Evolutionary conservation across 2,888 invertebrate species (phyloP).

Genomic region (Tenthredo scrophulariae): DNA sequence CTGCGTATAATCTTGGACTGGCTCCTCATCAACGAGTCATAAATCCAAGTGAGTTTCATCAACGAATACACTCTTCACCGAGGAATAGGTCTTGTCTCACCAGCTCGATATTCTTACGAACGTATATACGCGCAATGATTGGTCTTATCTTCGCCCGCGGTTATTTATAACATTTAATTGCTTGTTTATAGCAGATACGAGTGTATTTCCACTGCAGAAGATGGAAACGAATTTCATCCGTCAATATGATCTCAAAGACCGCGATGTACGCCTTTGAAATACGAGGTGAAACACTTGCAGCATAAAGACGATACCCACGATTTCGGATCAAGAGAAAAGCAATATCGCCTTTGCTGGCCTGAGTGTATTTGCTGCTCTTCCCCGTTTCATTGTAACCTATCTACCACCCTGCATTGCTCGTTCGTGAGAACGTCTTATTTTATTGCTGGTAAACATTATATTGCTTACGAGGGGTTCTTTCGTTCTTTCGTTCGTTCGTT

Average conservation of each 20-base stretch:
- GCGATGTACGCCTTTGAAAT: neutral
- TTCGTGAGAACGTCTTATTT: conserved; percentile 22
- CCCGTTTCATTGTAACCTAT: neutral
- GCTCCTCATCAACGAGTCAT: too few species aligned
- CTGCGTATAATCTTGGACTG: too few species aligned
- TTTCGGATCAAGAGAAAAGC: neutral
- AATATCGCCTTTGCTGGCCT: neutral
- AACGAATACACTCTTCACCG: too few species aligned
- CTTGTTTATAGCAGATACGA: too few species aligned
- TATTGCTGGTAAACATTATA: conserved; percentile 43
- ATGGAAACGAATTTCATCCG: too few species aligned
- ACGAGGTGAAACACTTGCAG: neutral
- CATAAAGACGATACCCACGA: neutral
- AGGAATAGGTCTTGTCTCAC: too few species aligned
- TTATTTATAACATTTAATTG: too few species aligned
- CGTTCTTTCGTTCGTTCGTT: neutral
- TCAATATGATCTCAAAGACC: neutral
- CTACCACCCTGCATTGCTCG: neutral
- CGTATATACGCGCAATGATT: too few species aligned
- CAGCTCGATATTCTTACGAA: too few species aligned
- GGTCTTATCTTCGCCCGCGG: too few species aligned
- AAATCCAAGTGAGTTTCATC: too few species aligned
- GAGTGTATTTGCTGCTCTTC: conserved; percentile 28
- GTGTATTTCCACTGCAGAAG: too few species aligned
- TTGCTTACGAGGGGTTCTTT: neutral